These are phyloP conservation scores for Alcedo quadribrachys DNA, from an alignment of 2,797 vertebrate genomes.

Conservation along the genomic window DNA sequence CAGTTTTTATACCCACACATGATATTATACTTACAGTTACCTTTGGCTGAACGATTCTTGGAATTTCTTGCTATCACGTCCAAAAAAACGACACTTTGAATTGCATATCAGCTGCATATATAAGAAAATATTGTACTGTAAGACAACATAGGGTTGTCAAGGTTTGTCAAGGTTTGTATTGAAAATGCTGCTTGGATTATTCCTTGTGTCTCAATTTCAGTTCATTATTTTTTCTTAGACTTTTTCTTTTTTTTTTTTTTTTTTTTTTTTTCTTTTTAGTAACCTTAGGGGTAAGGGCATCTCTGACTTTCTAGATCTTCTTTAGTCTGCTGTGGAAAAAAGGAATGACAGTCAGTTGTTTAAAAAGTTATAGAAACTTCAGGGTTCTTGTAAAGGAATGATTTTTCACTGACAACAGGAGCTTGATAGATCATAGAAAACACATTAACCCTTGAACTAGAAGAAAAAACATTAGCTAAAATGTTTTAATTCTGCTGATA, in stretches of 20 bases:
- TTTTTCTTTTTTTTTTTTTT: not conserved
- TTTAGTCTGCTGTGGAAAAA: not conserved
- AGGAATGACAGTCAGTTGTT: not conserved
- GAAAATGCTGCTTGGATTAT: conserved; percentile 26
- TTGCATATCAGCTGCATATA: conserved; percentile 32
- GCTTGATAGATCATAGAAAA: not conserved
- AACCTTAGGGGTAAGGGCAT: not conserved
- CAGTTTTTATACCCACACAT: conserved; percentile 61
- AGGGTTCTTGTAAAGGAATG: not conserved
- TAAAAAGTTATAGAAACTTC: not conserved
- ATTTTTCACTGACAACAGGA: not conserved
- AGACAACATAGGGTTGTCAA: conserved; percentile 1
- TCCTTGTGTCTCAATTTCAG: not conserved
- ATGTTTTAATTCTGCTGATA: not conserved
- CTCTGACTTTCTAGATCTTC: not conserved
- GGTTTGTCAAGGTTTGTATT: not conserved
- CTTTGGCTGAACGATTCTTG: conserved; percentile 67
- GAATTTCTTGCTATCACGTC: conserved; percentile 61
- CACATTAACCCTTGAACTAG: not conserved
- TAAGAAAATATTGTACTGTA: conserved; percentile 20
- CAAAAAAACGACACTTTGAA: conserved; percentile 63
- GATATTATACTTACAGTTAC: conserved; percentile 56
- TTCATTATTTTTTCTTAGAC: not conserved
- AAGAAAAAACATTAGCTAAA: not conserved
- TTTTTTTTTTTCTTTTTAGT: not conserved